These are phyloP conservation scores for Lasioglossum lativentre DNA, from an alignment of 2,888 invertebrate genomes.

Conservation along the genomic window DNA sequence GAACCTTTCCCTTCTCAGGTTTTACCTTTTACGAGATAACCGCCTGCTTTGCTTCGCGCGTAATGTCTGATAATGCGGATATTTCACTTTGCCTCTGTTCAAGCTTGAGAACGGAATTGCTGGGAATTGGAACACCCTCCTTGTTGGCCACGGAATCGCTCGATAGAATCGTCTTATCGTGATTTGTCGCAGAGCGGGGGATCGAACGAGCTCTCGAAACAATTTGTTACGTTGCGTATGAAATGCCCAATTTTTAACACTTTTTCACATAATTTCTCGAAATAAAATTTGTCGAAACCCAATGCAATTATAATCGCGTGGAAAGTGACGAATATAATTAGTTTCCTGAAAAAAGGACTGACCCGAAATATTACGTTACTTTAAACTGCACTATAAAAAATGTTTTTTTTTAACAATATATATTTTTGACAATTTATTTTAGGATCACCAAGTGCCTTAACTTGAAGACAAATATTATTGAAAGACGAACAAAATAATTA, in stretches of 20 bases:
- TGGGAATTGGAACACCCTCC: not conserved
- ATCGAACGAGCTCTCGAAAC: not conserved
- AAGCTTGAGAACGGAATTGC: not conserved
- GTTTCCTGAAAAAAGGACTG: no score
- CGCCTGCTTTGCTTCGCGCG: constrained; percentile 13
- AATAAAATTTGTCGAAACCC: no score
- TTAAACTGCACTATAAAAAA: no score
- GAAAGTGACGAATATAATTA: no score
- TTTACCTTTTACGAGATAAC: constrained; percentile 25
- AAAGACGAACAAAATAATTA: no score
- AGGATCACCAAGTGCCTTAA: no score
- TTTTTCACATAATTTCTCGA: no score
- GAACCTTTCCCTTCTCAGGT: constrained; percentile 18
- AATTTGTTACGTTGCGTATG: not conserved
- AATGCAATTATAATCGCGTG: no score
- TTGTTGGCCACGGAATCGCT: not conserved
- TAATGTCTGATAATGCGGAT: constrained; percentile 20
- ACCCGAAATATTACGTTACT: no score
- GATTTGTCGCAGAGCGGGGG: not conserved
- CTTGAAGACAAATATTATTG: no score
- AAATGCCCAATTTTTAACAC: not conserved
- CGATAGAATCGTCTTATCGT: not conserved
- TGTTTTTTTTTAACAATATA: no score
- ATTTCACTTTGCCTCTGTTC: not conserved
- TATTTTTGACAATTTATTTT: no score